phyloP scores from a whole-genome alignment of 2,797 vertebrate species.

The Mus caroli region DNA sequence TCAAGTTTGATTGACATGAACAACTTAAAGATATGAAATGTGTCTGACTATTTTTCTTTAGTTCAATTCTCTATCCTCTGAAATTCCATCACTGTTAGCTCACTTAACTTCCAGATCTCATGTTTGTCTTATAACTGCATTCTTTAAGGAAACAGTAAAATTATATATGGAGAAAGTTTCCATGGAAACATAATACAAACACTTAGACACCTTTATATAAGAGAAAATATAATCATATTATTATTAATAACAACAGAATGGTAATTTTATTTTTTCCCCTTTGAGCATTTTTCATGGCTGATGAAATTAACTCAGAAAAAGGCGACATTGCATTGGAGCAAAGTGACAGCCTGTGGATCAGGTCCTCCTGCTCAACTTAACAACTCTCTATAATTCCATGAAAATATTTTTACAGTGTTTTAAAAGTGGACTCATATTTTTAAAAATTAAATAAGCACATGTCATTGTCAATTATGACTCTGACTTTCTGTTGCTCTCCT shows the following conservation, averaged over 20 bases:
- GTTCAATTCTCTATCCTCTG: slow-evolving; percentile 76
- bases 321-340: background rate
- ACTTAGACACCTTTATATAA: slow-evolving; percentile 50
- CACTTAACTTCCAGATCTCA: slow-evolving; percentile 74
- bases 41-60: slow-evolving; percentile 63
- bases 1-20: slow-evolving; percentile 78
- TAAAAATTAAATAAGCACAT: slow-evolving; percentile 20
- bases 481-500: background rate
- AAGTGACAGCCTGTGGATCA: background rate
- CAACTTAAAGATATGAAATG: slow-evolving; percentile 68
- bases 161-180: slow-evolving; percentile 59
- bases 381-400: background rate
- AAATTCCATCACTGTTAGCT: slow-evolving; percentile 76
- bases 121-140: slow-evolving; percentile 64
- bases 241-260: slow-evolving; percentile 62
- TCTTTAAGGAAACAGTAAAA: slow-evolving; percentile 72
- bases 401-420: slow-evolving; percentile 50
- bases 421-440: slow-evolving; percentile 58
- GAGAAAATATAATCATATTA: slow-evolving; percentile 61
- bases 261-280: slow-evolving; percentile 58
- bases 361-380: background rate
- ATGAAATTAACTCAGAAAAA: slow-evolving; percentile 64
- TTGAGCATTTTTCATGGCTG: slow-evolving; percentile 39
- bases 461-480: background rate
- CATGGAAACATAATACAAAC: slow-evolving; percentile 65